phyloP scores from a whole-genome alignment of 2,888 invertebrate species.

The Xestoiulus laeticollis region DNA sequence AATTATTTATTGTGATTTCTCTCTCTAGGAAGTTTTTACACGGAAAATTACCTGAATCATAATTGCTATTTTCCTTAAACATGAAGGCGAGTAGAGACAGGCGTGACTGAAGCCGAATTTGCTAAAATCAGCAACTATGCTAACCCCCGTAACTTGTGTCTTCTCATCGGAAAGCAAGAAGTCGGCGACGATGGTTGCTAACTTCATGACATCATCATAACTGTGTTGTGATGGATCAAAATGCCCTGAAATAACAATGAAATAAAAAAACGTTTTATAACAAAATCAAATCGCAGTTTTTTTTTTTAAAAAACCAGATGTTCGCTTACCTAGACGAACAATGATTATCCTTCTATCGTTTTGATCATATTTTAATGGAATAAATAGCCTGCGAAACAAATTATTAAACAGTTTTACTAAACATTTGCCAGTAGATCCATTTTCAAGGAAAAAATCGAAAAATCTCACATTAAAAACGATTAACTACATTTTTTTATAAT shows the following conservation, averaged over 20 bases:
- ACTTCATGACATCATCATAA: neutral
- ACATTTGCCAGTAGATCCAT: no score
- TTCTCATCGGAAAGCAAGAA: neutral
- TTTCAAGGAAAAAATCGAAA: no score
- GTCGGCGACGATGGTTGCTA: neutral
- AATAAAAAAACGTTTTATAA: no score
- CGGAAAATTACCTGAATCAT: neutral
- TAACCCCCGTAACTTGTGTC: neutral
- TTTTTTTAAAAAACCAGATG: neutral
- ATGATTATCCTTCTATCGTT: neutral
- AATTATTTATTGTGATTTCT: no score
- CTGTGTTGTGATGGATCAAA: neutral
- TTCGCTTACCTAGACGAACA: neutral
- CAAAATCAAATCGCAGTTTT: no score
- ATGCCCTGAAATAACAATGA: neutral
- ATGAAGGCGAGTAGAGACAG: neutral
- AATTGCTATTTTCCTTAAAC: neutral
- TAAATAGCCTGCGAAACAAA: neutral
- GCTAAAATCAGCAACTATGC: neutral
- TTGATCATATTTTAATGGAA: neutral
- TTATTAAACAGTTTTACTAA: no score
- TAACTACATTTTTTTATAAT: no score
- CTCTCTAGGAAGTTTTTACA: neutral
- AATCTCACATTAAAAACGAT: no score
- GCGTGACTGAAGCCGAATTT: neutral